Evolutionary conservation across 2,113 vertebrate species (phyloP).

Genomic region (Xenopus tropicalis): DNA sequence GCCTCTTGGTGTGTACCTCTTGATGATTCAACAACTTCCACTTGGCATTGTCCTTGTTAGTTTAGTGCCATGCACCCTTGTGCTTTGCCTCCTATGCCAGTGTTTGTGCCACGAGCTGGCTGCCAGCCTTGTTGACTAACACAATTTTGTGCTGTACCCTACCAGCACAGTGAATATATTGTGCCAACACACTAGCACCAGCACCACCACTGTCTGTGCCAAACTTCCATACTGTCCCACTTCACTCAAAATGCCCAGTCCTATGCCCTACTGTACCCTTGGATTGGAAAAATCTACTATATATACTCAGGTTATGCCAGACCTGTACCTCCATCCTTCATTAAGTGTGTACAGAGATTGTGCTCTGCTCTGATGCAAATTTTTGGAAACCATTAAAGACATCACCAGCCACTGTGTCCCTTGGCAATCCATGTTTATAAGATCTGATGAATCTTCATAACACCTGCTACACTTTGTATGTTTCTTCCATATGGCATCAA

Average conservation of each 20-base stretch:
- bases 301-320: conserved; percentile 18
- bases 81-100: conserved; percentile 78
- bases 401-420: not conserved
- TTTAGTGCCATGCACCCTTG: conserved; percentile 81
- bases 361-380: not conserved
- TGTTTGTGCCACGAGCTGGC: conserved; percentile 78
- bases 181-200: conserved; percentile 20
- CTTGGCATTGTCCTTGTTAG: conserved; percentile 77
- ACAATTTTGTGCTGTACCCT: conserved; percentile 23
- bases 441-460: not conserved
- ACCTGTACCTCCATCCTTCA: not conserved
- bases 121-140: conserved; percentile 62
- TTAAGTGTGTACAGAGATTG: not conserved
- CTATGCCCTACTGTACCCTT: not conserved
- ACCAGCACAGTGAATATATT: not conserved
- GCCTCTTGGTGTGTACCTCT: conserved; percentile 83
- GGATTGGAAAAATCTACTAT: not conserved
- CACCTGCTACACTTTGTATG: not conserved
- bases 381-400: not conserved
- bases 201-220: conserved; percentile 11
- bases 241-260: not conserved
- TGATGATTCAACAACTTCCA: conserved; percentile 77
- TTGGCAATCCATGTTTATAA: not conserved
- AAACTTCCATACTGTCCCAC: not conserved
- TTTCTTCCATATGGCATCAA: conserved; percentile 6